phyloP scores from a whole-genome alignment of 2,888 invertebrate genomes.

The Heterodera filipjevi region DNA sequence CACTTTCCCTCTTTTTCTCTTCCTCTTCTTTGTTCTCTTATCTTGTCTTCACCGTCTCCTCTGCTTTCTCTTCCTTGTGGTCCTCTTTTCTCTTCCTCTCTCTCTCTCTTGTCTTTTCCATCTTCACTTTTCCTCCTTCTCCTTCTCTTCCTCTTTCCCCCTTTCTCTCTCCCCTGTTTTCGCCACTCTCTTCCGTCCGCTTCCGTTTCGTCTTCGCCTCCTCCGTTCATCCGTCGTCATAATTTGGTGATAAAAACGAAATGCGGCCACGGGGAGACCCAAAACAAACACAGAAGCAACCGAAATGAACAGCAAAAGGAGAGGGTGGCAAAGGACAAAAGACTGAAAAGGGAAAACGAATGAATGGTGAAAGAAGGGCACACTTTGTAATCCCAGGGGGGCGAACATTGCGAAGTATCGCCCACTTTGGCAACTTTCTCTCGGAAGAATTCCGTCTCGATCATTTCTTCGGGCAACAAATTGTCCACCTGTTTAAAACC shows the following conservation, averaged over 20 bases:
- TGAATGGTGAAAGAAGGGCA: background rate
- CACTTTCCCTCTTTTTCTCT: no score
- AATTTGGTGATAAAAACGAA: background rate
- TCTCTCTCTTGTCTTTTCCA: no score
- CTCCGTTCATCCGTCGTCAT: background rate
- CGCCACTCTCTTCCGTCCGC: no score
- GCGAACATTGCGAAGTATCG: background rate
- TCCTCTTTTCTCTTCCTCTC: no score
- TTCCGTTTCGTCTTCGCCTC: background rate
- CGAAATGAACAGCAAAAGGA: background rate
- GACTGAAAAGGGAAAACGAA: background rate
- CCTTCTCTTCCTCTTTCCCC: background rate
- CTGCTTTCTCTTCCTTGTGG: no score
- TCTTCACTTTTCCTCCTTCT: background rate
- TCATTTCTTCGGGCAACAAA: conserved; percentile 5
- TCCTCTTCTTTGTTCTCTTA: no score
- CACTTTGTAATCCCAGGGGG: conserved; percentile 10
- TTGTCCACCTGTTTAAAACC: background rate
- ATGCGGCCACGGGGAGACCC: background rate
- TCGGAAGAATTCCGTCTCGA: background rate
- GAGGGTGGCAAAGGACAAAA: background rate
- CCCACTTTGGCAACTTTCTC: background rate
- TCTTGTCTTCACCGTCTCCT: no score
- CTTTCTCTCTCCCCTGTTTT: background rate
- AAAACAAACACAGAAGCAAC: background rate